These are phyloP conservation scores for Corythornis madagascariensis DNA, from an alignment of 2,113 vertebrate genomes.

Conservation along the genomic window DNA sequence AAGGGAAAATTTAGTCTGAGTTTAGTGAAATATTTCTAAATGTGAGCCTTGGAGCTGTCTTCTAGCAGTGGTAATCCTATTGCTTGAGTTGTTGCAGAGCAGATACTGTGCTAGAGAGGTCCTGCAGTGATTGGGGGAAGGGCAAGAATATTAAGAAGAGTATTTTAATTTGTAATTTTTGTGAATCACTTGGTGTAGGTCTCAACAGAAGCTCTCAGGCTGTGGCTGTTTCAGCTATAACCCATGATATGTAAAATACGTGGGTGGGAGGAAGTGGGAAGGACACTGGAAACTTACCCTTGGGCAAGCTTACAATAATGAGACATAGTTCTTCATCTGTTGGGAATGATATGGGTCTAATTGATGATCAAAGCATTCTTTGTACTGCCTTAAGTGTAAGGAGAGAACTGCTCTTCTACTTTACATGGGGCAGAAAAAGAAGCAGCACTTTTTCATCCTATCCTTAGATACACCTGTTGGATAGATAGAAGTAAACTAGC, in stretches of 20 bases:
- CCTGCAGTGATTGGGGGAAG: constrained; percentile 7
- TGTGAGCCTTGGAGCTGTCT: background rate
- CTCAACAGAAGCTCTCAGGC: constrained; percentile 9
- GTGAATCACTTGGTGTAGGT: constrained; percentile 31
- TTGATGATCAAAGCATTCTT: constrained; percentile 36
- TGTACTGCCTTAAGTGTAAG: constrained; percentile 15
- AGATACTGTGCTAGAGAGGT: constrained; percentile 6
- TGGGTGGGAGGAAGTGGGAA: constrained; percentile 43
- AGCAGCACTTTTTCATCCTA: background rate
- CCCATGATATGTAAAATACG: constrained; percentile 24
- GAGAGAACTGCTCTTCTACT: background rate
- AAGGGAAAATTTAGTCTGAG: constrained; percentile 30
- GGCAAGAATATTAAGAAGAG: background rate
- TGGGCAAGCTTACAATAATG: constrained; percentile 39
- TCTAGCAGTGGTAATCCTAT: background rate
- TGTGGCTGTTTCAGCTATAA: constrained; percentile 23
- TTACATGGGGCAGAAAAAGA: background rate
- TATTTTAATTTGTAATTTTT: constrained; percentile 43
- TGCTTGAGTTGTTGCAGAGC: background rate
- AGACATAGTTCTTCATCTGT: constrained; percentile 50
- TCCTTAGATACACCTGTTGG: background rate
- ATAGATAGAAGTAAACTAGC: background rate
- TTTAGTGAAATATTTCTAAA: constrained; percentile 25
- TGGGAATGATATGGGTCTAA: constrained; percentile 51
- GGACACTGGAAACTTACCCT: constrained; percentile 49